Evolutionary conservation across 2,797 vertebrate species (phyloP).

Genomic region (Melanotaenia boesemani): DNA sequence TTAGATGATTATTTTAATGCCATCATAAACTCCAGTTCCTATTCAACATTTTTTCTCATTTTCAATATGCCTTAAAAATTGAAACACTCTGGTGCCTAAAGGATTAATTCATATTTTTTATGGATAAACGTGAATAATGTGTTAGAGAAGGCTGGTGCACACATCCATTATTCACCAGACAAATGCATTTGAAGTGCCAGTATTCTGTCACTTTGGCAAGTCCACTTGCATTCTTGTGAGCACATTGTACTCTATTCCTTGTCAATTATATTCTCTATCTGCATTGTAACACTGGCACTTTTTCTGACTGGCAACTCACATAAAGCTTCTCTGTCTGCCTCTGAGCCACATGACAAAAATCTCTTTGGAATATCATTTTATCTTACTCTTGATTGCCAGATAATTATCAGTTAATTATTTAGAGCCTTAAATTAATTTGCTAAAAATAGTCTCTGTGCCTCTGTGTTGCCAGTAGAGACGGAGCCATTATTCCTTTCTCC

Average conservation of each 20-base stretch:
- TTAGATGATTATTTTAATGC: no score
- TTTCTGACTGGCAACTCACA: constrained; percentile 62
- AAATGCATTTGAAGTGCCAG: constrained; percentile 68
- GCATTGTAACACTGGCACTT: constrained; percentile 42
- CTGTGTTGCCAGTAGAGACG: constrained; percentile 78
- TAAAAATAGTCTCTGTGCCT: constrained; percentile 84
- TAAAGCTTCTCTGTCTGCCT: constrained; percentile 54
- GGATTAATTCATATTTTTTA: constrained; percentile 22
- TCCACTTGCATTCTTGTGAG: constrained; percentile 67
- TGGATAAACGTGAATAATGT: constrained; percentile 28
- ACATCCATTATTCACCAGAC: constrained; percentile 71
- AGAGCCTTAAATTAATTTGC: constrained; percentile 87
- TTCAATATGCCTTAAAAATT: no score
- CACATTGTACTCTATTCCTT: constrained; percentile 58
- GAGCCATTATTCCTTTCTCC: constrained; percentile 75
- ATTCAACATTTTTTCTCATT: no score
- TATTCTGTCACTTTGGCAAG: constrained; percentile 78
- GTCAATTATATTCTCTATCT: constrained; percentile 39
- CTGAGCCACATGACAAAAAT: constrained; percentile 69
- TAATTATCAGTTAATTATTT: constrained; percentile 91
- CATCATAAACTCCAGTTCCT: no score
- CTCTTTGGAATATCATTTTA: constrained; percentile 81
- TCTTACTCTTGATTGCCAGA: constrained; percentile 87
- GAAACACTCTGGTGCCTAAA: no score
- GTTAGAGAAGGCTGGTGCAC: constrained; percentile 54